Percentiles rank a stretch among this genome's conserved stretches.
Conservation (phyloP, 2,888 invertebrate genomes). For the Ferrisia virgata region DNA sequence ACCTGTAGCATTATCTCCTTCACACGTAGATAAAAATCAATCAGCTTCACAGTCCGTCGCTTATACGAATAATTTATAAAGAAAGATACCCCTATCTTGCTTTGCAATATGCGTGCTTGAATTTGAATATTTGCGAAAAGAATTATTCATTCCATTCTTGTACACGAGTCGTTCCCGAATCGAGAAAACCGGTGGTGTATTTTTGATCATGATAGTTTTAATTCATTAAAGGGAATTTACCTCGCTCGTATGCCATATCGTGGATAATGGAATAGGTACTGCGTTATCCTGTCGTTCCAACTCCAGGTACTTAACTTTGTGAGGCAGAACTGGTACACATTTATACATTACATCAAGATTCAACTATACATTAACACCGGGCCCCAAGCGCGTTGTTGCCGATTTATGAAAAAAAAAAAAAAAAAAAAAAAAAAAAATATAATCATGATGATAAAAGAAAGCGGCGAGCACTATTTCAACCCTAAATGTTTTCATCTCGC, state of each 20-base stretch:
- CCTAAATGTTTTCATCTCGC: background rate
- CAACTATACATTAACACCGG: conserved; percentile 24
- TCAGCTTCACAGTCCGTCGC: conserved; percentile 12
- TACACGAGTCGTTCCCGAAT: background rate
- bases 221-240: conserved; percentile 19
- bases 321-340: conserved; percentile 13
- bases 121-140: too few species aligned
- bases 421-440: too few species aligned
- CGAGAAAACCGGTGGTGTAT: background rate
- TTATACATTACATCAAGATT: conserved; percentile 18
- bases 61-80: background rate
- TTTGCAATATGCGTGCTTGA: too few species aligned
- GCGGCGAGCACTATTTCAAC: background rate
- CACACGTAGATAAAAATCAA: background rate
- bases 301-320: conserved; percentile 29
- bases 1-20: background rate
- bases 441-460: too few species aligned
- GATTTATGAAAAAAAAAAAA: background rate
- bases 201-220: background rate
- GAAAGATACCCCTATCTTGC: background rate
- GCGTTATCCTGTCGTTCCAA: conserved; percentile 2
- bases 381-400: conserved; percentile 5
- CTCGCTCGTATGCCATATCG: background rate
- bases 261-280: background rate
- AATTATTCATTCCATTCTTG: background rate